These are phyloP conservation scores for Rhynchomys soricoides DNA, from an alignment of 2,113 vertebrate genomes.

Conservation along the genomic window DNA sequence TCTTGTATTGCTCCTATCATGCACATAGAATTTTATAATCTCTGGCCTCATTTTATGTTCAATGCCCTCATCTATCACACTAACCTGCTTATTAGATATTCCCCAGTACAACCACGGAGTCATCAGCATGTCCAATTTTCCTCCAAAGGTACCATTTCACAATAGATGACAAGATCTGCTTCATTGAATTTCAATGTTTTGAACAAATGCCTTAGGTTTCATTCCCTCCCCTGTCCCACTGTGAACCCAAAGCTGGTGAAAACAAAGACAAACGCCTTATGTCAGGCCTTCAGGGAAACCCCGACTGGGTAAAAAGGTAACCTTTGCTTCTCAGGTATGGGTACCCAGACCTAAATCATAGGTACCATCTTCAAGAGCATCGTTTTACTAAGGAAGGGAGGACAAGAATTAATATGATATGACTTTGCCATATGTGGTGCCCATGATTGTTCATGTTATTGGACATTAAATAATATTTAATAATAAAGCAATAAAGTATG, in stretches of 20 bases:
- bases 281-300: not conserved
- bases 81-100: not conserved
- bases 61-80: not conserved
- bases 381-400: not conserved
- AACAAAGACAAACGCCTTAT: not conserved
- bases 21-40: not conserved
- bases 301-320: not conserved
- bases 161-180: not conserved
- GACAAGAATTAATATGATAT: not conserved
- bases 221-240: not conserved
- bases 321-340: not conserved
- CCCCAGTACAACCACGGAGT: not conserved
- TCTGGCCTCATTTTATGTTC: not conserved
- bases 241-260: not conserved
- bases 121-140: not conserved
- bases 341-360: not conserved
- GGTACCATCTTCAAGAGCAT: not conserved
- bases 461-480: conserved; percentile 28
- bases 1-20: not conserved
- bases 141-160: not conserved
- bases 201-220: not conserved
- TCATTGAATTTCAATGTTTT: not conserved
- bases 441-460: not conserved
- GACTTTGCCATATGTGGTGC: not conserved
- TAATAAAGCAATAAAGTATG: not conserved